Evolutionary conservation across 2,113 vertebrate genomes (phyloP), one percentile per base, ranked within the genome.

Genomic region (Elgaria multicarinata): DNA sequence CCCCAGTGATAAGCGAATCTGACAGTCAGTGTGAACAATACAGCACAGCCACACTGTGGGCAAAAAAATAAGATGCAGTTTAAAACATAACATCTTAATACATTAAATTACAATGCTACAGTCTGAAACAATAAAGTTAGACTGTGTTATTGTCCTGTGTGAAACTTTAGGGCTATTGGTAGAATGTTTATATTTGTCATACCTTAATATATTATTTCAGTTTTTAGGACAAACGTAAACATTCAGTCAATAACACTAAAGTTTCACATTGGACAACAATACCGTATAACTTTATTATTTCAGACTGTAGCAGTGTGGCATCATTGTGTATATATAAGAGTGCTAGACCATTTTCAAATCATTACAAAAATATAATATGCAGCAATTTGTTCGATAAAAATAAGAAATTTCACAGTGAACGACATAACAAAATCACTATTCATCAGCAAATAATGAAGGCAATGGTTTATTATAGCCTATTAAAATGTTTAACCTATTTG

Each of bases 1-100:
- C 96, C 96, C 90, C 94, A 94, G 89, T 94, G 97, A 97, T 90
- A 92, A 97, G 94, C 86, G 46, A 95, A 95, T 95, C 92, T 97
- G 95, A 96, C 96, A 97, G 95, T 96, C 93, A 74, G 90, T 91
- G 96, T 95, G 94, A 94, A 90, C 89, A 93, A 85, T 4, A 92
- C 42, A 96, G 62, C 16, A 90, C 91, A 95, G 96, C 92, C 96
- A 89, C 91, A 33, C 96, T 95, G 96, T 75, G 96, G 95, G 94
- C 96, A 96, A 97, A 96, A 95, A 97, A 97, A 97, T 97, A 95
- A 91, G 76, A 91, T 86, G 44, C 42, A 83, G 16, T 62, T 83
- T 88, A 67, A 39, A 83, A 50, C 75, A 55, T 46, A 33, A 91
- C 95, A 94, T 22, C 94, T 95, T 94, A 95, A 93, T 90, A 93